A percentile compares a stretch with the other conserved stretches of the same genome.
These are phyloP conservation scores for Stenotaenia linearis DNA, from an alignment of 2,888 invertebrate species.

Conservation along the genomic window DNA sequence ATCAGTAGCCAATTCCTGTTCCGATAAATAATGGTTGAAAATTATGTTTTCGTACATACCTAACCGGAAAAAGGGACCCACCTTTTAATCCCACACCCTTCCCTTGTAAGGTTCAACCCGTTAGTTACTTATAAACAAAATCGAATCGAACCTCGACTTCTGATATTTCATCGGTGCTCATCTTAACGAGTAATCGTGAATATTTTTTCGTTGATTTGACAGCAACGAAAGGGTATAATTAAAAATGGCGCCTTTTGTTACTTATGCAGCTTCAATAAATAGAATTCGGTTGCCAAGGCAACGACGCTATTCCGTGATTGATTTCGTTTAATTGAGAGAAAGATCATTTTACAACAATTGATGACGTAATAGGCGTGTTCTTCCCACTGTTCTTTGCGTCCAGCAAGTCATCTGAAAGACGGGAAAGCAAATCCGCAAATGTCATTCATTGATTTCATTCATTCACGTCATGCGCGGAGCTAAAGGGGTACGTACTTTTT, in stretches of 20 bases:
- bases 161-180: not conserved
- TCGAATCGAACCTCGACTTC: not conserved
- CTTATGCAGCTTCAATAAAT: not conserved
- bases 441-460: conserved; percentile 11
- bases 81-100: conserved; percentile 8
- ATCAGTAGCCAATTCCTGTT: conserved; percentile 20
- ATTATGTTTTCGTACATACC: conserved; percentile 12
- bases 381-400: conserved; percentile 6
- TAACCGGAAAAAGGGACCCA: conserved; percentile 11
- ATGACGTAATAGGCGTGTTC: not conserved
- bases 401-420: not conserved
- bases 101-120: not conserved
- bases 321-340: not conserved
- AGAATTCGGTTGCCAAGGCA: not conserved
- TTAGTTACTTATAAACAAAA: not conserved
- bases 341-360: not conserved
- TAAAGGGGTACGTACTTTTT: not conserved
- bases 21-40: conserved; percentile 6
- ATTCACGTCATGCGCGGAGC: not conserved
- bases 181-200: not conserved
- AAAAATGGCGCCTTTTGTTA: conserved; percentile 5
- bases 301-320: not conserved
- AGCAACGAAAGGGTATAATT: not conserved
- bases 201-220: not conserved
- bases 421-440: not conserved